A percentile compares a stretch with the other conserved stretches of the same genome.
These are phyloP conservation scores for Cathartes aura DNA, from an alignment of 2,113 vertebrate genomes.

Conservation along the genomic window DNA sequence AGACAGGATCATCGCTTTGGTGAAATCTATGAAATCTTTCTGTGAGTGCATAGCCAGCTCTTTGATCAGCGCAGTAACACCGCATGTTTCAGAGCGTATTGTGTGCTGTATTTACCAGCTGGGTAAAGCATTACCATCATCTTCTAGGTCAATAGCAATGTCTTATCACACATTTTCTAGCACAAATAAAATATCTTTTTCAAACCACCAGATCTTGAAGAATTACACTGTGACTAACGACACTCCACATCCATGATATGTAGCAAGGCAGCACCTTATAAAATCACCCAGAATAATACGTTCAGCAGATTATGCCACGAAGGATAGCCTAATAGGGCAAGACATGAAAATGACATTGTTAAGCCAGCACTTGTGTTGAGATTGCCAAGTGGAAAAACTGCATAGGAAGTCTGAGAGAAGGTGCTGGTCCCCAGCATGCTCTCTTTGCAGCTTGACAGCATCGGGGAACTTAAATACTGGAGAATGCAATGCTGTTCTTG, in stretches of 20 bases:
- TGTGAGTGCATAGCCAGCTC: background rate
- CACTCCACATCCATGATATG: too few species aligned
- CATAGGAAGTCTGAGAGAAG: background rate
- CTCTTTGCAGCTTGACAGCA: background rate
- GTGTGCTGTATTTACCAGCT: background rate
- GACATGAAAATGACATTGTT: background rate
- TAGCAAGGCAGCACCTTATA: background rate
- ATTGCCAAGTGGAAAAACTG: background rate
- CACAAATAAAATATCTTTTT: background rate
- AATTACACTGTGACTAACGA: background rate
- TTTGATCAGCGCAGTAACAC: rapidly evolving
- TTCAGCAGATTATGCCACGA: background rate
- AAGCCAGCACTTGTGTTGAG: background rate
- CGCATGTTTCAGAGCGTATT: rapidly evolving
- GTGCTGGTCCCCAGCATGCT: background rate
- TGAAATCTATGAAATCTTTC: background rate
- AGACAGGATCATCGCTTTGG: background rate
- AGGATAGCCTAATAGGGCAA: background rate
- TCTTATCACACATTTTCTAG: background rate
- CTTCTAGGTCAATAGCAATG: background rate
- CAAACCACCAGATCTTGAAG: background rate
- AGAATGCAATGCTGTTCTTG: background rate
- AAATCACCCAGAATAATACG: background rate
- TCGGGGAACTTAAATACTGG: background rate
- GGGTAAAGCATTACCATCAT: background rate